Conservation (phyloP, 2,113 vertebrate species). For the Damaliscus lunatus region DNA sequence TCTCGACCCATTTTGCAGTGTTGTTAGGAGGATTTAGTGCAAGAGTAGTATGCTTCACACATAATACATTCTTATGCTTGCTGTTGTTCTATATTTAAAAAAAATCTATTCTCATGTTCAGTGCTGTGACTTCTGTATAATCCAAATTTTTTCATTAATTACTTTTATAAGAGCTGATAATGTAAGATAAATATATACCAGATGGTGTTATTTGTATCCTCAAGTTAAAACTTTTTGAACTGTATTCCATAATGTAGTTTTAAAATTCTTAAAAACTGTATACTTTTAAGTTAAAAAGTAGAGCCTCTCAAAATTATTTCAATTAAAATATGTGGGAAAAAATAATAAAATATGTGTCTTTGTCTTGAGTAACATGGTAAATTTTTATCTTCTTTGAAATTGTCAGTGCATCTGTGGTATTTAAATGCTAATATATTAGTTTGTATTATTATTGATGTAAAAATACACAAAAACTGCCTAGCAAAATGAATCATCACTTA, state of each 20-base stretch:
- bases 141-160: not conserved
- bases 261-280: not conserved
- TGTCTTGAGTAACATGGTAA: not conserved
- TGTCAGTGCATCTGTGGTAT: not conserved
- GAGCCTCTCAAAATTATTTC: slow-evolving; percentile 8
- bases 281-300: not conserved
- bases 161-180: not conserved
- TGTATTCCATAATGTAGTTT: not conserved
- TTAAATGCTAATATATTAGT: not conserved
- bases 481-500: not conserved
- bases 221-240: not conserved
- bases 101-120: not conserved
- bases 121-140: not conserved
- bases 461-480: not conserved
- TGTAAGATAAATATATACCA: not conserved
- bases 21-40: not conserved
- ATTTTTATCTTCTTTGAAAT: not conserved
- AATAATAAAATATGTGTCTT: not conserved
- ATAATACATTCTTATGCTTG: not conserved
- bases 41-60: not conserved
- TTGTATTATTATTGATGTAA: slow-evolving; percentile 15
- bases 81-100: not conserved
- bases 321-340: not conserved
- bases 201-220: not conserved
- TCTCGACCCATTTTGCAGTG: not conserved